Evolutionary conservation across 1,140 invertebrate genomes (phyloP).

Genomic region (Phocides pigmalion): DNA sequence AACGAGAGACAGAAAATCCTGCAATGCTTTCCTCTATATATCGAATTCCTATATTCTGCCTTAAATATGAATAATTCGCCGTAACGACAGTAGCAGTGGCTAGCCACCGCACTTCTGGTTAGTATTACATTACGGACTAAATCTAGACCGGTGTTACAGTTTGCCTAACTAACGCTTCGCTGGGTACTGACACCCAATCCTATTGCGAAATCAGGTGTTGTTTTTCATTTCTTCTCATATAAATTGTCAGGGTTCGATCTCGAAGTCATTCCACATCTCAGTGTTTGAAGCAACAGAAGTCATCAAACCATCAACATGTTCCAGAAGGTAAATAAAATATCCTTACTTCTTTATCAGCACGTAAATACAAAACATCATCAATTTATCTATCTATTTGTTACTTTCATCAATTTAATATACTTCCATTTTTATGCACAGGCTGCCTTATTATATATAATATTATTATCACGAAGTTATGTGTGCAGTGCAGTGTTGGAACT

Average conservation of each 20-base stretch:
- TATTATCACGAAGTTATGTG: no score
- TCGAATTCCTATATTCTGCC: no score
- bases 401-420: no score
- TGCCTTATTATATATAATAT: no score
- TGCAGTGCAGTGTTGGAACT: no score
- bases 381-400: no score
- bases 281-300: constrained; percentile 36
- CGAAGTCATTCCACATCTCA: constrained; percentile 54
- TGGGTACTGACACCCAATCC: constrained; percentile 60
- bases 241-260: constrained; percentile 51
- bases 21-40: no score
- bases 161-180: constrained; percentile 54
- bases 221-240: constrained; percentile 72
- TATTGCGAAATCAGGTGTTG: constrained; percentile 67
- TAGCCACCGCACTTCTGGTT: constrained; percentile 28
- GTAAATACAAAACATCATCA: no score
- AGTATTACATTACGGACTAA: constrained; percentile 45
- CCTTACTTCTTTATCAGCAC: no score
- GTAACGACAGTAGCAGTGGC: constrained; percentile 25
- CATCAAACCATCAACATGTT: constrained; percentile 56
- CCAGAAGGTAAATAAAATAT: constrained; percentile 49
- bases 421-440: no score
- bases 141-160: constrained; percentile 49
- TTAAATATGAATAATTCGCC: neutral
- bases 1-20: no score